Evolutionary conservation across 2,888 invertebrate species (phyloP).

Genomic region (Piscicola geometra): DNA sequence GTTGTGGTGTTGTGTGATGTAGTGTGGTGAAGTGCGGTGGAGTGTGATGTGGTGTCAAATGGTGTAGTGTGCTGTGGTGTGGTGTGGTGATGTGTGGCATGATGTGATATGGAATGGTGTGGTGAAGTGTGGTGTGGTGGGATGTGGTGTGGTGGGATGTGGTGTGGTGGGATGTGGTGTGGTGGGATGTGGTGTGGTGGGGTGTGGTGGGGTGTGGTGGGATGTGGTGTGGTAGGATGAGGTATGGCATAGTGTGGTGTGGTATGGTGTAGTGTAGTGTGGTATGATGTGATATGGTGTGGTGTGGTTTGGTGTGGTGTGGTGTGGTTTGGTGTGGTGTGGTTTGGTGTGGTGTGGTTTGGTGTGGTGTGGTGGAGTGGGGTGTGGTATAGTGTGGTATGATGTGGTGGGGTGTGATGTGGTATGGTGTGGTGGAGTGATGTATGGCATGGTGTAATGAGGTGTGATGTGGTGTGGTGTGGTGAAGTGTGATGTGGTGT

Average conservation of each 20-base stretch:
- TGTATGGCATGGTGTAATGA: too few relatives aligned
- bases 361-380: background rate
- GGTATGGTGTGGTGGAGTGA: background rate
- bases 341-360: constrained; percentile 2
- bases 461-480: too few relatives aligned
- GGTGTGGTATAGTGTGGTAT: background rate
- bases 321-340: too few relatives aligned
- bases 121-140: constrained; percentile 3
- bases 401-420: background rate
- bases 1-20: background rate
- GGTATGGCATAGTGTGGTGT: background rate
- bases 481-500: too few relatives aligned
- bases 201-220: background rate
- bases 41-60: background rate
- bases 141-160: constrained; percentile 1
- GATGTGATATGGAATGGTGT: background rate
- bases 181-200: background rate
- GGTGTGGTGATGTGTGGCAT: background rate
- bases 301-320: too few relatives aligned
- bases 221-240: background rate
- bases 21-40: background rate
- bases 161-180: background rate
- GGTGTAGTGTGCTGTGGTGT: background rate
- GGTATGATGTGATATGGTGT: too few relatives aligned
- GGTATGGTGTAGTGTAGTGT: background rate